These are phyloP conservation scores for Pelodiscus sinensis DNA, from an alignment of 2,113 vertebrate species.

Conservation along the genomic window DNA sequence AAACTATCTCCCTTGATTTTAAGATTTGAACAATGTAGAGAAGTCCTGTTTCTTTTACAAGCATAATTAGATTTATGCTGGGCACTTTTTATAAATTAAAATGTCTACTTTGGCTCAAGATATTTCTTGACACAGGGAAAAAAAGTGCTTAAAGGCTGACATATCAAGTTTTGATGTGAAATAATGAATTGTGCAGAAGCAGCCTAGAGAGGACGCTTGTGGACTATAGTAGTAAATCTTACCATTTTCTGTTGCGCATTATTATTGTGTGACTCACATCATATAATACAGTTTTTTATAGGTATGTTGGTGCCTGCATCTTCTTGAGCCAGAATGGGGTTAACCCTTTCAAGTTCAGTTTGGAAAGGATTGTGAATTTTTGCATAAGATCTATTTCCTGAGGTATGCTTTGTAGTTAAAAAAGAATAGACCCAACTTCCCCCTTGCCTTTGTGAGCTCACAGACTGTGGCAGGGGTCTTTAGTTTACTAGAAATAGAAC, in stretches of 20 bases:
- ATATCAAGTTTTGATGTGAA: not conserved
- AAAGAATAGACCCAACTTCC: not conserved
- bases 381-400: not conserved
- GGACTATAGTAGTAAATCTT: not conserved
- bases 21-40: conserved; percentile 3
- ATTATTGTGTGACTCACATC: not conserved
- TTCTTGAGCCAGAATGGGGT: not conserved
- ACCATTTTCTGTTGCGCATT: not conserved
- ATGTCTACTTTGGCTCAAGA: not conserved
- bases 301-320: not conserved
- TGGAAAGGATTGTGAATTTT: not conserved
- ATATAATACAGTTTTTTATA: not conserved
- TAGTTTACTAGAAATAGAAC: not conserved
- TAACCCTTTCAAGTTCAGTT: not conserved
- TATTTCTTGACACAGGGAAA: conserved; percentile 1
- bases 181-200: not conserved
- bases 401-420: not conserved
- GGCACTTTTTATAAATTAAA: conserved; percentile 10
- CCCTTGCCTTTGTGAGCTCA: not conserved
- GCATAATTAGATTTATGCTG: not conserved
- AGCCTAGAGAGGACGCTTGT: not conserved
- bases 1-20: not conserved
- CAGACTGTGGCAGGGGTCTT: not conserved
- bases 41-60: conserved; percentile 26
- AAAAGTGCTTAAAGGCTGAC: conserved; percentile 3